Evolutionary conservation across 2,888 invertebrate species (phyloP), one percentile per base, ranked within the genome.

Genomic region (Tipula unca): DNA sequence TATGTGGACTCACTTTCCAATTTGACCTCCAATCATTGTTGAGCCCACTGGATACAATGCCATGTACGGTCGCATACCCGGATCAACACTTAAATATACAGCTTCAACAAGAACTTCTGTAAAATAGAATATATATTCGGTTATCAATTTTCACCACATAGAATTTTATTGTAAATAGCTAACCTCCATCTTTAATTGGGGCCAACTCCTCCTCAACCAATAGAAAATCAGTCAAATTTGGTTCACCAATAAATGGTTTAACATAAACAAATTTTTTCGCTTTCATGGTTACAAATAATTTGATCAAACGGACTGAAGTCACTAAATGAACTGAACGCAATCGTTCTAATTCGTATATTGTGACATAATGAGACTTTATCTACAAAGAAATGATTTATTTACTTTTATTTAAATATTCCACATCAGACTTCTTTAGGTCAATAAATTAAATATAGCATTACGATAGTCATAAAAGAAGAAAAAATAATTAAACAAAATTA

Each of bases 1-100:
- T n/a, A n/a, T n/a, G n/a, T n/a, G n/a, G n/a, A 88, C 91, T 89
- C 91, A 94, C 94, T 93, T 93, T 13, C 94, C 95, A 69, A 95
- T 93, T 91, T 95, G 95, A 85, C 92, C 91, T 39, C 95, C 95
- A 85, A 95, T 92, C 93, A 95, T 94, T 54, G 93, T 93, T n/a
- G 91, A 91, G 1, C 94, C 94, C 85, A 92, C 88, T 88, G 93
- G 92, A 87, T 92, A 92, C 48, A 90, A 90, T 85, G 91, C 91
- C 89, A 92, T 91, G 87, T 93, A 93, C 0, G 92, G 91, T 87
- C 94, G 91, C 94, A 94, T 94, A 86, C 94, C 95, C 0, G 95
- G 95, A 89, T 95, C 95, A 29, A 95, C 94, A 87, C 94, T 94
- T 1, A 95, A 89, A 88, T 92, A 95, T 88, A 94, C 92, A 1